Conservation (phyloP, 2,888 invertebrate species). For the Xestoiulus laeticollis region DNA sequence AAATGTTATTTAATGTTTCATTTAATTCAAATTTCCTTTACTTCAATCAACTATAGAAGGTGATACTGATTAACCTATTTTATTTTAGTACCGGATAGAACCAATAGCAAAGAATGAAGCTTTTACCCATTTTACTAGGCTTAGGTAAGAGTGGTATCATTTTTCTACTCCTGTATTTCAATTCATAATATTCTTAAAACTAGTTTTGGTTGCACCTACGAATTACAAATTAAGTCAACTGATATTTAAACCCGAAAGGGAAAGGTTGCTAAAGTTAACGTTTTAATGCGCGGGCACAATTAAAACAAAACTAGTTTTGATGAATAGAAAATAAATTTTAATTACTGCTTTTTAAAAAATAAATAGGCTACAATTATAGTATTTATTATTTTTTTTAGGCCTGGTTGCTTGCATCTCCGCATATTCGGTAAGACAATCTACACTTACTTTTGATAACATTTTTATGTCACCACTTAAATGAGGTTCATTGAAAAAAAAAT, state of each 20-base stretch:
- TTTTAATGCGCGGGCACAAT: background rate
- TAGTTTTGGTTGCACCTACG: background rate
- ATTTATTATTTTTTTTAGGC: slow-evolving; percentile 43
- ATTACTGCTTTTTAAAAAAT: background rate
- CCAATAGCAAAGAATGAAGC: background rate
- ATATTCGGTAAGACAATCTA: slow-evolving; percentile 38
- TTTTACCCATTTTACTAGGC: slow-evolving; percentile 33
- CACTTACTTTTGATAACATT: background rate
- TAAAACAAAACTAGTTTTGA: background rate
- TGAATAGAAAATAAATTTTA: slow-evolving; percentile 21
- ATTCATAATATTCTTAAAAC: background rate
- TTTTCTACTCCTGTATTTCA: background rate
- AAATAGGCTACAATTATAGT: background rate
- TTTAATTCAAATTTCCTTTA: background rate
- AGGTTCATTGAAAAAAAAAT: background rate
- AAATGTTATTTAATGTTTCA: background rate
- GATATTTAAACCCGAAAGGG: background rate
- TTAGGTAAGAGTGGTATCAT: background rate
- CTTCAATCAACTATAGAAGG: background rate
- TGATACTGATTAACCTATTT: background rate
- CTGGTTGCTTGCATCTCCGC: slow-evolving; percentile 46
- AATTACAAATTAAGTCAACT: background rate
- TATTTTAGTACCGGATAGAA: background rate
- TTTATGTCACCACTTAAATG: background rate
- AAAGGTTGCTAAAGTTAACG: background rate